phyloP scores from a whole-genome alignment of 1,140 invertebrate species.

The Hydropsyche tenuis region DNA sequence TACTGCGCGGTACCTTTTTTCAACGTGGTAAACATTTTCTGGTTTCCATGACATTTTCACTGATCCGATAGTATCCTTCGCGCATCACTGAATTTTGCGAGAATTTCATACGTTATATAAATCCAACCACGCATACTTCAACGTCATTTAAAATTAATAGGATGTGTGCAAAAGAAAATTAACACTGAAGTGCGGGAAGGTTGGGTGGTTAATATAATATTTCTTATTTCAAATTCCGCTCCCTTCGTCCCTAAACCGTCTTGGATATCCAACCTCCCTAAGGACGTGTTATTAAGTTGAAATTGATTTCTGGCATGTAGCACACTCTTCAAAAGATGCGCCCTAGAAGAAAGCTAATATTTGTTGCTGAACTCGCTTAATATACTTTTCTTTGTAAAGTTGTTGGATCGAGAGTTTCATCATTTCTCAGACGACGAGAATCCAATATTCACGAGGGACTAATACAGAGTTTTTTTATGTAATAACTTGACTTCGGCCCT shows the following conservation, averaged over 20 bases:
- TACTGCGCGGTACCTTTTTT: constrained; percentile 14
- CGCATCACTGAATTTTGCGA: too few relatives aligned
- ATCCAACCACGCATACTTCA: too few relatives aligned
- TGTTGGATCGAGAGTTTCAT: constrained; percentile 12
- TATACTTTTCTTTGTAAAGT: constrained; percentile 37
- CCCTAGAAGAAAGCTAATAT: constrained; percentile 37
- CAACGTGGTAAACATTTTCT: not conserved
- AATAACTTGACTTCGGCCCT: too few relatives aligned
- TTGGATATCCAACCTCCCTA: not conserved
- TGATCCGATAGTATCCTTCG: not conserved
- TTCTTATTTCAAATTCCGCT: not conserved
- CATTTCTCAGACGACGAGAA: not conserved
- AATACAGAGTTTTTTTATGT: not conserved
- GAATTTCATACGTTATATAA: too few relatives aligned
- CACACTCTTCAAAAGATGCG: constrained; percentile 33
- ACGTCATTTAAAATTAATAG: too few relatives aligned
- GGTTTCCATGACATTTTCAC: not conserved
- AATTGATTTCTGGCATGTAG: constrained; percentile 41
- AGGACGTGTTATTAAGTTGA: constrained; percentile 38
- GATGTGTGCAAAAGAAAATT: not conserved
- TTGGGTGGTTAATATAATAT: constrained; percentile 12
- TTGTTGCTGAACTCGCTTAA: constrained; percentile 42
- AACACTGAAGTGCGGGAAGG: not conserved
- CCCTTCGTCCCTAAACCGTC: not conserved
- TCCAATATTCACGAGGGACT: constrained; percentile 11